phyloP scores from a whole-genome alignment of 1,140 invertebrate species.

The Agrilus planipennis region DNA sequence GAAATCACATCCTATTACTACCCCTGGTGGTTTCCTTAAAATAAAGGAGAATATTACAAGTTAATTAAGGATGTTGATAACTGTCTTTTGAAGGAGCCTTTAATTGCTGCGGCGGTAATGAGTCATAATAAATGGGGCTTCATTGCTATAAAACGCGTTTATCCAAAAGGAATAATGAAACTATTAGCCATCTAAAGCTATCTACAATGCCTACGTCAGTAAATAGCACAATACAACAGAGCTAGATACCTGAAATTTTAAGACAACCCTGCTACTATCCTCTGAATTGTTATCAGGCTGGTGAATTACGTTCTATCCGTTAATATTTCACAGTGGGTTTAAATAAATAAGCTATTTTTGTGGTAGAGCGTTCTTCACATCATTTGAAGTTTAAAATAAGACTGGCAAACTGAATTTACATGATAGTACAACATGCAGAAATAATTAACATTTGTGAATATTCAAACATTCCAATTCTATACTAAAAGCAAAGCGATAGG shows the following conservation, averaged over 20 bases:
- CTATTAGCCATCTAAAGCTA: too few relatives aligned
- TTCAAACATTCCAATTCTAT: too few relatives aligned
- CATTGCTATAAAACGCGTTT: conserved; percentile 35
- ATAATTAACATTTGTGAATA: too few relatives aligned
- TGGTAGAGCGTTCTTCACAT: too few relatives aligned
- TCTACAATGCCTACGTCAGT: background rate
- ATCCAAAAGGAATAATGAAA: conserved; percentile 11
- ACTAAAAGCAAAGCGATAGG: too few relatives aligned
- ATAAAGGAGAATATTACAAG: conserved; percentile 7
- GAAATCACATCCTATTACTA: conserved; percentile 67
- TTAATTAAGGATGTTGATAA: background rate
- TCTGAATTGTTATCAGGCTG: conserved; percentile 90
- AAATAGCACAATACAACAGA: conserved; percentile 3
- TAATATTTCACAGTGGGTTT: conserved; percentile 1
- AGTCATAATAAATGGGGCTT: conserved; percentile 64
- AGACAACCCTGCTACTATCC: conserved; percentile 83
- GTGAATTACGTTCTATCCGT: conserved; percentile 80
- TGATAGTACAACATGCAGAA: too few relatives aligned
- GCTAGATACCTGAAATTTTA: conserved; percentile 50
- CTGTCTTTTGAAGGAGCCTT: conserved; percentile 81
- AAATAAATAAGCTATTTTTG: too few relatives aligned
- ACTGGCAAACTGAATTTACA: too few relatives aligned
- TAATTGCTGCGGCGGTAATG: conserved; percentile 45
- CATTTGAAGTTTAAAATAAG: too few relatives aligned
- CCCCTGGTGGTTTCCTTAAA: conserved; percentile 33